These are phyloP conservation scores for Tyto alba DNA, from an alignment of 2,113 vertebrate genomes.

Conservation along the genomic window DNA sequence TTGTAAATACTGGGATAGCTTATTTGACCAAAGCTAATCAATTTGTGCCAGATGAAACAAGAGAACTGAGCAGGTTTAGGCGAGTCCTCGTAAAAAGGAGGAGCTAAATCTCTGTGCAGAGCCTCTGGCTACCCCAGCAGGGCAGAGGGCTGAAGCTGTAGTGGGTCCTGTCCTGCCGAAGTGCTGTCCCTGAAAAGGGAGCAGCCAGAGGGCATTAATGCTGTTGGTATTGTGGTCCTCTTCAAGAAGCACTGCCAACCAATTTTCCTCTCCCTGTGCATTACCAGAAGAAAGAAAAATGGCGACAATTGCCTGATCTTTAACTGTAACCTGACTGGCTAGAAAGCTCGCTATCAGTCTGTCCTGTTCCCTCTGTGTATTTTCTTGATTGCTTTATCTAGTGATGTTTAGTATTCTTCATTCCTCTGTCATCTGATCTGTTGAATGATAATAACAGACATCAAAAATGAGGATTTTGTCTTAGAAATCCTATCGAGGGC, in stretches of 20 bases:
- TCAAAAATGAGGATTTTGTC: not conserved
- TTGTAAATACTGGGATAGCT: slow-evolving; percentile 24
- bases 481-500: not conserved
- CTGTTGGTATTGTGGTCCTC: not conserved
- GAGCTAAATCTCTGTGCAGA: not conserved
- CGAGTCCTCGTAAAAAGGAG: not conserved
- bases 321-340: not conserved
- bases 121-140: too few species aligned
- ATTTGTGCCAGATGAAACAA: not conserved
- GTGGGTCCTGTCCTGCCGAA: not conserved
- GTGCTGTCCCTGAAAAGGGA: not conserved
- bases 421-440: not conserved
- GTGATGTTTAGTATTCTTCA: not conserved
- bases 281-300: not conserved
- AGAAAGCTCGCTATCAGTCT: not conserved
- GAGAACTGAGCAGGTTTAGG: not conserved
- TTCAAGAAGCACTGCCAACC: not conserved
- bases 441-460: not conserved
- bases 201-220: not conserved
- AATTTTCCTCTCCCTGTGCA: not conserved
- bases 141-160: not conserved
- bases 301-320: not conserved
- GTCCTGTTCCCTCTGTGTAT: not conserved
- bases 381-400: not conserved
- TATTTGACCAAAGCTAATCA: slow-evolving; percentile 29